Conservation (phyloP, 2,888 invertebrate species). For the Glaucopsyche alexis region DNA sequence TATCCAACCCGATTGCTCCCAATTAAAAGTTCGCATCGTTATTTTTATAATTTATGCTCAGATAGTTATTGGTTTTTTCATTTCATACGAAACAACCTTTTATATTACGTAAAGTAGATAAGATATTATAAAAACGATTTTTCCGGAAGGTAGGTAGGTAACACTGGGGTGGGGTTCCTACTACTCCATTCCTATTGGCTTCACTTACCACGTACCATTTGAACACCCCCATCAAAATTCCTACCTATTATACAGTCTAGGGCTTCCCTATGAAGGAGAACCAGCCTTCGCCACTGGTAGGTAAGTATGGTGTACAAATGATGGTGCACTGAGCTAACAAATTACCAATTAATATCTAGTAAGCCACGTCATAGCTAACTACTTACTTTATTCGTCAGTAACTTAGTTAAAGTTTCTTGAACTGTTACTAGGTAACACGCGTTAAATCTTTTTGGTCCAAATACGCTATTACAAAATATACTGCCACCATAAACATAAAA, state of each 20-base stretch:
- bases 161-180: too few relatives aligned
- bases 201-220: too few relatives aligned
- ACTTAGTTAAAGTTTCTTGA: not conserved
- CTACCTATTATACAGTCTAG: too few relatives aligned
- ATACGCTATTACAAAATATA: constrained; percentile 14
- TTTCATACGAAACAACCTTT: not conserved
- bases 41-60: not conserved
- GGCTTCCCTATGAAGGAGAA: too few relatives aligned
- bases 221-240: too few relatives aligned
- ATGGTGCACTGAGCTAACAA: too few relatives aligned
- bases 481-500: constrained; percentile 10
- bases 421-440: not conserved
- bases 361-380: not conserved
- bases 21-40: not conserved
- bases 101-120: not conserved
- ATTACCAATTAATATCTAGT: not conserved
- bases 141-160: too few relatives aligned
- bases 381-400: not conserved
- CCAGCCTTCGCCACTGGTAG: too few relatives aligned
- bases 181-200: too few relatives aligned
- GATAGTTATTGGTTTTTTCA: not conserved
- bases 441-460: not conserved
- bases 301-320: too few relatives aligned
- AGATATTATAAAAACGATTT: not conserved
- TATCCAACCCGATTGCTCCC: not conserved